A percentile compares a stretch with the other conserved stretches of the same genome.
Evolutionary conservation across 2,888 invertebrate species (phyloP).

Genomic region (Amphipoea oculea): DNA sequence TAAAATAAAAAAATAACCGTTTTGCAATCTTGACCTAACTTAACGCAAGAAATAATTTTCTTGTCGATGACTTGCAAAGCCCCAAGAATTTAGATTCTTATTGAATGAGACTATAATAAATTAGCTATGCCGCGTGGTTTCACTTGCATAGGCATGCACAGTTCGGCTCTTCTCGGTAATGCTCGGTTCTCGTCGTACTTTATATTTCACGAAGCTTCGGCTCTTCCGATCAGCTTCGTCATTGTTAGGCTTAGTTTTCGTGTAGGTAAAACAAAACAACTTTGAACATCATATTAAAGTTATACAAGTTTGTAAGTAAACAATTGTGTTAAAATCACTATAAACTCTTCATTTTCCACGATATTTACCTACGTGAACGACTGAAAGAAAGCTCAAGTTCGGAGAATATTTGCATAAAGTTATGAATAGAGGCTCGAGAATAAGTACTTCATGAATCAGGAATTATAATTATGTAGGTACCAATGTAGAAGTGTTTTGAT

Average conservation of each 20-base stretch:
- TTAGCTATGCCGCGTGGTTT: no score
- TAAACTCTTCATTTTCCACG: slow-evolving; percentile 9
- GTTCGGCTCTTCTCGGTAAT: no score
- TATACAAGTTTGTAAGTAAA: slow-evolving; percentile 23
- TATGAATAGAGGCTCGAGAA: neutral
- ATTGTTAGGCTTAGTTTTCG: neutral
- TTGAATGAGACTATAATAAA: no score
- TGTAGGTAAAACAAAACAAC: slow-evolving; percentile 8
- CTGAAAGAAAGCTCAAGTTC: slow-evolving; percentile 5
- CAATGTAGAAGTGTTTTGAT: neutral
- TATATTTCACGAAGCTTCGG: neutral
- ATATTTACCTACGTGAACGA: slow-evolving; percentile 11
- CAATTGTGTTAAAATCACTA: slow-evolving; percentile 8
- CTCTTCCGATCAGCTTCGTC: neutral
- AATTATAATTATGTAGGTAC: neutral
- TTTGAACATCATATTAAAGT: slow-evolving; percentile 26
- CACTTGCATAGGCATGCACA: no score
- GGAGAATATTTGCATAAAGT: slow-evolving; percentile 29
- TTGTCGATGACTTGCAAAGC: no score
- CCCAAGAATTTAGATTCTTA: no score
- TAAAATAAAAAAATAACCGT: neutral
- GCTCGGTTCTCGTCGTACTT: neutral
- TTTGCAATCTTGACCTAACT: neutral
- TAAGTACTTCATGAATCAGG: neutral
- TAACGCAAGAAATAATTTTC: no score